Conservation (phyloP, 64 coral and sea anemone genomes). For the Pachyseris speciosa region DNA sequence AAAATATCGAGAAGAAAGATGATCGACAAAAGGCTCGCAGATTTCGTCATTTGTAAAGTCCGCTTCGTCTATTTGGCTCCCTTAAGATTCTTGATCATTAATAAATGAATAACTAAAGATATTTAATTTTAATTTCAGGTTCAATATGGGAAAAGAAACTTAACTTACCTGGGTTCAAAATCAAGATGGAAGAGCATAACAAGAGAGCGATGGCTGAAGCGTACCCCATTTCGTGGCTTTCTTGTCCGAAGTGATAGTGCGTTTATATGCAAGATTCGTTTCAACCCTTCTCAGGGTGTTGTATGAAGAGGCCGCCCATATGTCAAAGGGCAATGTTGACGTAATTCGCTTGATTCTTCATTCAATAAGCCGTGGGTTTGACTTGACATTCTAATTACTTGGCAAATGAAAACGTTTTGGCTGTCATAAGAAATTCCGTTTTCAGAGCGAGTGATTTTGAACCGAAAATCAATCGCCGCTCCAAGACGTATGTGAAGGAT, state of each 20-base stretch:
- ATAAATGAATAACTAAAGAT: too few species aligned
- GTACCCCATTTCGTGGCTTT: not conserved
- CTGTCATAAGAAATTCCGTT: not conserved
- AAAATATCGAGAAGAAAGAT: too few species aligned
- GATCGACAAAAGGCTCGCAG: too few species aligned
- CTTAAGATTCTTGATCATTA: too few species aligned
- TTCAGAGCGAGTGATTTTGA: not conserved
- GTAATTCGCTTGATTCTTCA: constrained; percentile 1
- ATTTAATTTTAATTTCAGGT: too few species aligned
- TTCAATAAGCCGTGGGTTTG: not conserved
- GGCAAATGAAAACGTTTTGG: not conserved
- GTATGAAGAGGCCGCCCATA: not conserved
- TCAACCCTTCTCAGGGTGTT: not conserved
- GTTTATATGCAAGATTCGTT: not conserved
- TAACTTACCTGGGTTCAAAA: not conserved
- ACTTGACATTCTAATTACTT: not conserved
- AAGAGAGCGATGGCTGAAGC: not conserved
- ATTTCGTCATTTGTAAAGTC: too few species aligned
- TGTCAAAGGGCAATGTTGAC: not conserved
- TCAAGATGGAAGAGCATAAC: not conserved
- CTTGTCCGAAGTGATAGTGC: not conserved
- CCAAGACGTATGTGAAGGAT: too few species aligned
- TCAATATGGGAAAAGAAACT: too few species aligned
- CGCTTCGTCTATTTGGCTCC: too few species aligned
- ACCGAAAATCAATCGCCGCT: too few species aligned